Conservation (phyloP, 2,113 vertebrate species). For the Xyrauchen texanus region DNA sequence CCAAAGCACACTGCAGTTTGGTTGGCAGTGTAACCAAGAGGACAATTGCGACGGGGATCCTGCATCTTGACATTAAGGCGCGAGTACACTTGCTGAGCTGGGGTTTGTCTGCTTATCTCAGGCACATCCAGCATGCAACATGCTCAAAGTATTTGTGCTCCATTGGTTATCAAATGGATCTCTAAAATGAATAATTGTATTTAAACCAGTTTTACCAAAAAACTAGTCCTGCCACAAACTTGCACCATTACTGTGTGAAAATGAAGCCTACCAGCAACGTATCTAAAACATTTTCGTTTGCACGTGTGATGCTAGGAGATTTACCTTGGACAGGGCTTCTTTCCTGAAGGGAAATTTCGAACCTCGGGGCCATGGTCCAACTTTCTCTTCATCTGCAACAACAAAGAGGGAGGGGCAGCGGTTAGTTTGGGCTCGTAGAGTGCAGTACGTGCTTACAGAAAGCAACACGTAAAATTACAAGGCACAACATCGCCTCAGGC, state of each 20-base stretch:
- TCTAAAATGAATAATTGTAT: too few relatives aligned
- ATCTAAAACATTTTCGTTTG: too few relatives aligned
- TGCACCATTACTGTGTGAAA: background rate
- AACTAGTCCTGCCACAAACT: background rate
- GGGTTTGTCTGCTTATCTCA: background rate
- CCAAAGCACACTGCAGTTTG: background rate
- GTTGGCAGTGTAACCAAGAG: constrained; percentile 1
- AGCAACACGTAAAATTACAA: constrained; percentile 17
- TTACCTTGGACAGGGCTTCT: constrained; percentile 99
- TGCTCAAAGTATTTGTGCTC: too few relatives aligned
- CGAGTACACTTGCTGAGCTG: background rate
- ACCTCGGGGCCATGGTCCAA: constrained; percentile 99
- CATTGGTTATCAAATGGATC: too few relatives aligned
- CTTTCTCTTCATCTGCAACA: constrained; percentile 99
- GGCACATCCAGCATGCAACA: background rate
- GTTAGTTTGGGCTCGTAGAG: background rate
- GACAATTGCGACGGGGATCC: background rate
- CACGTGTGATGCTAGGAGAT: constrained; percentile 15
- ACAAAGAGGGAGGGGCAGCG: constrained; percentile 55
- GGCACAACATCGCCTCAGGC: constrained; percentile 9
- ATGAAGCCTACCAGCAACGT: too few relatives aligned
- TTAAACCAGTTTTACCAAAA: background rate
- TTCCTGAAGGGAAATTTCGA: constrained; percentile 98
- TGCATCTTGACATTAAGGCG: background rate
- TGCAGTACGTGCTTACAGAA: background rate